Evolutionary conservation across 2,888 invertebrate genomes (phyloP).

Genomic region (Choristoneura rosaceana): DNA sequence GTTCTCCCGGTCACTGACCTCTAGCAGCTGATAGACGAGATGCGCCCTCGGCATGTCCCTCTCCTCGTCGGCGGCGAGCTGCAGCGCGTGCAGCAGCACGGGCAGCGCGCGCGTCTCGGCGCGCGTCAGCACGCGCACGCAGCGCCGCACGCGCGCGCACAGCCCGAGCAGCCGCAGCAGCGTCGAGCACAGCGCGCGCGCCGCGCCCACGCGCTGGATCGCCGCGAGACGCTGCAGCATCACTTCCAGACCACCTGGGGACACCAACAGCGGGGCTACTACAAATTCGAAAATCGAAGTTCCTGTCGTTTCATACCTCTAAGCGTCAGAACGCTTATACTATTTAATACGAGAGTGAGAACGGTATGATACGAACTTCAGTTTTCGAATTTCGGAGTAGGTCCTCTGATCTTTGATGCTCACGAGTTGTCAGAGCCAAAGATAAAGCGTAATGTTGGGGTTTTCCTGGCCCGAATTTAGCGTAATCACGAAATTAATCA

Average conservation of each 20-base stretch:
- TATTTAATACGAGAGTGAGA: no score
- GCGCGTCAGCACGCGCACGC: conserved; percentile 94
- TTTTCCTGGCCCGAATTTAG: no score
- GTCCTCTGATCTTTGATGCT: no score
- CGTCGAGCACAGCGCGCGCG: conserved; percentile 94
- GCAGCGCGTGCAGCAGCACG: conserved; percentile 93
- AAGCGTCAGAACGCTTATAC: no score
- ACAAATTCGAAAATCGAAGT: no score
- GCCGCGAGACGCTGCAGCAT: conserved; percentile 94
- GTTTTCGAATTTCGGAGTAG: no score
- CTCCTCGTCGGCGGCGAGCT: conserved; percentile 86
- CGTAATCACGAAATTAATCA: no score
- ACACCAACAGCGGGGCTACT: no score
- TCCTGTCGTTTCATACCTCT: no score
- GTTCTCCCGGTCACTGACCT: conserved; percentile 73
- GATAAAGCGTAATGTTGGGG: no score
- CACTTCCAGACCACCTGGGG: conserved; percentile 87
- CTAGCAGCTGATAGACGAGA: conserved; percentile 95
- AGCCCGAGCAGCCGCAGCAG: conserved; percentile 95
- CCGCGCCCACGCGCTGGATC: conserved; percentile 93
- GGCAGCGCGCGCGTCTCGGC: conserved; percentile 94
- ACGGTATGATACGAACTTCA: no score
- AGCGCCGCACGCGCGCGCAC: conserved; percentile 95
- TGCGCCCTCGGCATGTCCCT: conserved; percentile 89
- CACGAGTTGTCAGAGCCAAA: no score